phyloP scores from a whole-genome alignment of 2,113 vertebrate genomes.

The Silurus asotus region DNA sequence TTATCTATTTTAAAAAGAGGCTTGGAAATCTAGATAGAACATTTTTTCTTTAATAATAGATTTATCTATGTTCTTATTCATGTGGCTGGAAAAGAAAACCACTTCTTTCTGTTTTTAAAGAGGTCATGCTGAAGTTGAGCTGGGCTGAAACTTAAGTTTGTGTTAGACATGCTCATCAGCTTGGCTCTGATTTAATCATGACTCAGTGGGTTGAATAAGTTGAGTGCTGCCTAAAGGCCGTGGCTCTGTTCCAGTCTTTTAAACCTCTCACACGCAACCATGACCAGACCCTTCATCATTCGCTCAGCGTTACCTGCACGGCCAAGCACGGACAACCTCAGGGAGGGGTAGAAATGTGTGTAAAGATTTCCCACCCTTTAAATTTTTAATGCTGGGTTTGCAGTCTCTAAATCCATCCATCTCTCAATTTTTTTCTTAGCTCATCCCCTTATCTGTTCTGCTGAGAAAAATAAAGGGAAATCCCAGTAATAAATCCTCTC shows the following conservation, averaged over 20 bases:
- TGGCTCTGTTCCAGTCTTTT: slow-evolving; percentile 40
- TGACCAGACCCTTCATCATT: slow-evolving; percentile 27
- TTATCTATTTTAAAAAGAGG: no score
- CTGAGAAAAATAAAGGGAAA: background rate
- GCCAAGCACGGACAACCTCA: background rate
- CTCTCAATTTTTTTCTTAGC: background rate
- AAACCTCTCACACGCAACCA: slow-evolving; percentile 48
- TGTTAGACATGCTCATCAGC: slow-evolving; percentile 16
- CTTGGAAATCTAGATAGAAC: no score
- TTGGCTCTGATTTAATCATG: slow-evolving; percentile 39
- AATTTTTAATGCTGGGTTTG: background rate
- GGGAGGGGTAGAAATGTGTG: background rate
- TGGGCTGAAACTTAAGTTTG: slow-evolving; percentile 10
- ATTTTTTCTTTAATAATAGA: background rate
- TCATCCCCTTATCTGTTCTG: background rate
- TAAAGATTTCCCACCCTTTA: background rate
- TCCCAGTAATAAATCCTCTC: slow-evolving; percentile 30
- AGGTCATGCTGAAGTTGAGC: background rate
- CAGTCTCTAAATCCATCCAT: background rate
- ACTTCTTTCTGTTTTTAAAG: background rate
- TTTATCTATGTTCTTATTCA: background rate
- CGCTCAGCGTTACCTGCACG: background rate
- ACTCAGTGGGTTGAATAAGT: slow-evolving; percentile 43
- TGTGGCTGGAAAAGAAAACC: background rate
- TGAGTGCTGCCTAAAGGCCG: slow-evolving; percentile 14